These are phyloP conservation scores for Lontra canadensis DNA, from an alignment of 2,113 vertebrate species.

Conservation along the genomic window DNA sequence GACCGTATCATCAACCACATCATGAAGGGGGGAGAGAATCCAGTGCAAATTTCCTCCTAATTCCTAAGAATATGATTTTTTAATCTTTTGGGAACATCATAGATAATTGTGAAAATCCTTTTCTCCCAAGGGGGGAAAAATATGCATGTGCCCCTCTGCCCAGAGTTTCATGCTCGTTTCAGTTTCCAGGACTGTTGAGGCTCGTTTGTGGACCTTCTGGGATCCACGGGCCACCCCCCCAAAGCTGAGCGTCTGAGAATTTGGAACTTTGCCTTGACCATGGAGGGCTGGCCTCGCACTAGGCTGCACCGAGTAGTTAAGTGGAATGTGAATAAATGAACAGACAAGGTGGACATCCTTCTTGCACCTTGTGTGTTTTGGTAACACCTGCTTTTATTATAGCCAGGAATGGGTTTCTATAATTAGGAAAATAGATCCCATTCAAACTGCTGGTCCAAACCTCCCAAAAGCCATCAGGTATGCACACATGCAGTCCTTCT, in stretches of 20 bases:
- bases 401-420: background rate
- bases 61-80: background rate
- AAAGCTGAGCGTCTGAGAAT: background rate
- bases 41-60: background rate
- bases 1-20: fast-evolving
- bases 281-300: background rate
- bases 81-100: background rate
- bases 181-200: background rate
- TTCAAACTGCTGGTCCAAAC: background rate
- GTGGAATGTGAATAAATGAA: background rate
- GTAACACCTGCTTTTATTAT: background rate
- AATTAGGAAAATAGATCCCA: background rate
- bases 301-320: fast-evolving
- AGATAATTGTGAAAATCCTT: background rate
- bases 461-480: background rate
- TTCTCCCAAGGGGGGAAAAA: fast-evolving
- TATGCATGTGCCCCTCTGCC: fast-evolving
- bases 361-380: background rate
- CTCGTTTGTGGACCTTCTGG: background rate
- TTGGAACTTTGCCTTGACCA: background rate
- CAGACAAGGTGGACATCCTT: background rate
- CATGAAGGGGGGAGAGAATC: background rate
- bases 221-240: background rate
- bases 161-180: background rate
- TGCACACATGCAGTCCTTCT: background rate